Evolutionary conservation across 53 echinoderm and acorn worm genomes (phyloP), one percentile per base, ranked within the genome.

Genomic region (Hippasteria phrygiana): DNA sequence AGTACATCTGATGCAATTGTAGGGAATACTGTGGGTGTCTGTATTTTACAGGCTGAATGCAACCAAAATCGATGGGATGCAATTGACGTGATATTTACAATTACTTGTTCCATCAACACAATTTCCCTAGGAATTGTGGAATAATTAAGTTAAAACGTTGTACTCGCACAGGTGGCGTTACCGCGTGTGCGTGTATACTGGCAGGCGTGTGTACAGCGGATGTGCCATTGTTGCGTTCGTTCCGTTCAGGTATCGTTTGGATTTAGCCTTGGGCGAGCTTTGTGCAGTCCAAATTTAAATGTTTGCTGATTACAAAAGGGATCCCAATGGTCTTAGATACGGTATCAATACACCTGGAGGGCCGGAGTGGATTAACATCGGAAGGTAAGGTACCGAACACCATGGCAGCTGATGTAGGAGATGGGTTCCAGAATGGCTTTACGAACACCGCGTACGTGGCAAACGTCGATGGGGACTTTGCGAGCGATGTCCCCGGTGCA

Each of bases 391-490:
- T 3, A 22, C 5, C 34, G 41, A 27, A 18, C 29, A 45, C 37
- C 81, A 85, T 85, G 85, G 85, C 65, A 20, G 67, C 46, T 34
- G 13, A 43, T n/a, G 77, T 34, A 22, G 40, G n/a, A 39, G 2
- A 64, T 20, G 31, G 9, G 10, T 2, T 46, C 2, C 27, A 41
- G 46, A 85, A 85, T 43, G 85, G 70, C 1, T 54, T 36, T 54
- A 37, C 85, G 35, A 85, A 85, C 85, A 22, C 85, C 1, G 85
- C 85, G n/a, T 85, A 32, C 24, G 85, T 42, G 26, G 48, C 20
- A 14, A 67, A 17, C 20, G 65, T 34, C 17, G 46, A 83, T 7
- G 39, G 1, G 46, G 47, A 20, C 39, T 18, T 39, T 0, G 20
- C 13, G 3, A 11, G 1, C 26, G 33, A 4, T 18, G 11, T 32